Evolutionary conservation across 2,797 vertebrate genomes (phyloP).

Genomic region (Lycodopsis pacificus): DNA sequence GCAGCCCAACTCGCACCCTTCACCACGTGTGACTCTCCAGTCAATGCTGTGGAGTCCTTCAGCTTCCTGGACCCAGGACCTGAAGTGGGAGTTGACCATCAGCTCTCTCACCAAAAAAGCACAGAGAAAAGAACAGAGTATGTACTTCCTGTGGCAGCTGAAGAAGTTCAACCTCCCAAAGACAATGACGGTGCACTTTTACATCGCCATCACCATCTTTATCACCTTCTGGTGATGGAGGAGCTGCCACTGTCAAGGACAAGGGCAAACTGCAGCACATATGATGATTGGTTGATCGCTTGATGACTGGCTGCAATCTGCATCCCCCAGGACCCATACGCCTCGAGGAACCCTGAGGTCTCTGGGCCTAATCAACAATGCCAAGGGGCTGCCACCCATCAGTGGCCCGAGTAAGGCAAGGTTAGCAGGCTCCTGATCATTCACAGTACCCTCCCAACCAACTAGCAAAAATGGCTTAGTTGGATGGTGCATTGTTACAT

Average conservation of each 20-base stretch:
- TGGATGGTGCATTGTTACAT: neutral
- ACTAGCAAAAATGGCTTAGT: neutral
- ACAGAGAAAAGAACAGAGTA: neutral
- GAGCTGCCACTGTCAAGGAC: too few relatives aligned
- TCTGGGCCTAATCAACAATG: neutral
- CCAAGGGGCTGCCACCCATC: neutral
- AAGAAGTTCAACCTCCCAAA: neutral
- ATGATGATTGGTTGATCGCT: too few relatives aligned
- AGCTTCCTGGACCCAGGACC: neutral
- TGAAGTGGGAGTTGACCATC: neutral
- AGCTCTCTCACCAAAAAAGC: too few relatives aligned
- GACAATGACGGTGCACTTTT: too few relatives aligned
- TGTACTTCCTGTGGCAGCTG: neutral
- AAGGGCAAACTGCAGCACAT: too few relatives aligned
- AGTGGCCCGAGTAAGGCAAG: neutral
- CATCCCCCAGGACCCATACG: neutral
- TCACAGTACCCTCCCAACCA: neutral
- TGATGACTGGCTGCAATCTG: neutral
- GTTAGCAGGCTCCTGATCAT: neutral
- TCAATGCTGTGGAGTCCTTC: neutral
- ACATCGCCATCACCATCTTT: too few relatives aligned
- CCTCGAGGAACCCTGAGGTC: neutral
- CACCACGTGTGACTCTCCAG: neutral
- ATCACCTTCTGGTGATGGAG: too few relatives aligned
- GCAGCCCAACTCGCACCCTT: fast-evolving